These are phyloP conservation scores for Platyura marginata DNA, from an alignment of 1,140 invertebrate genomes.

Conservation along the genomic window DNA sequence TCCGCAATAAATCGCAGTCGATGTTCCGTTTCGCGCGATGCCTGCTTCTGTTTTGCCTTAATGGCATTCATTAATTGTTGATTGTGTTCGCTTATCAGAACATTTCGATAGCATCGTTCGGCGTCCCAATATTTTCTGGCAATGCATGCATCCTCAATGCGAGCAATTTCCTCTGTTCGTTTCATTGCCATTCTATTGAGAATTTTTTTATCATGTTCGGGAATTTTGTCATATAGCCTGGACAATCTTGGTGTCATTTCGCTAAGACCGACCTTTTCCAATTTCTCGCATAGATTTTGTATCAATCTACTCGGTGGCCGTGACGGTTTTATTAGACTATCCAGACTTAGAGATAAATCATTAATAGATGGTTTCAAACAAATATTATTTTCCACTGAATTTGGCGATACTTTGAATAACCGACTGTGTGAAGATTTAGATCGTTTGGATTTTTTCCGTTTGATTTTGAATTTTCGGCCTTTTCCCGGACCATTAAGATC, in stretches of 20 bases:
- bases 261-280: neutral
- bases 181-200: conserved; percentile 22
- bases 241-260: conserved; percentile 10
- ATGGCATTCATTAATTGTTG: conserved; percentile 19
- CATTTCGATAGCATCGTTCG: conserved; percentile 17
- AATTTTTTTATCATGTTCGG: conserved; percentile 20
- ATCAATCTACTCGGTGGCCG: no score
- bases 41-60: conserved; percentile 20
- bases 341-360: neutral
- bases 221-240: conserved; percentile 15
- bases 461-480: neutral
- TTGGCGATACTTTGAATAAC: neutral
- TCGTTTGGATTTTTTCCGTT: neutral
- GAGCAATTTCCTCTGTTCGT: conserved; percentile 14
- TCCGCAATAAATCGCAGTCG: conserved; percentile 15
- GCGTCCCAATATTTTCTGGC: conserved; percentile 23
- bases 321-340: neutral
- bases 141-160: conserved; percentile 21
- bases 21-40: conserved; percentile 16
- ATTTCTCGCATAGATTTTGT: neutral
- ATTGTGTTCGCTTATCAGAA: conserved; percentile 17
- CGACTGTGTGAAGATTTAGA: neutral
- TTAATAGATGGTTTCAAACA: neutral
- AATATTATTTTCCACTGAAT: no score
- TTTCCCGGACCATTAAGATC: no score